Conservation (phyloP, 1,140 invertebrate species). For the Drosophila oshimai region DNA sequence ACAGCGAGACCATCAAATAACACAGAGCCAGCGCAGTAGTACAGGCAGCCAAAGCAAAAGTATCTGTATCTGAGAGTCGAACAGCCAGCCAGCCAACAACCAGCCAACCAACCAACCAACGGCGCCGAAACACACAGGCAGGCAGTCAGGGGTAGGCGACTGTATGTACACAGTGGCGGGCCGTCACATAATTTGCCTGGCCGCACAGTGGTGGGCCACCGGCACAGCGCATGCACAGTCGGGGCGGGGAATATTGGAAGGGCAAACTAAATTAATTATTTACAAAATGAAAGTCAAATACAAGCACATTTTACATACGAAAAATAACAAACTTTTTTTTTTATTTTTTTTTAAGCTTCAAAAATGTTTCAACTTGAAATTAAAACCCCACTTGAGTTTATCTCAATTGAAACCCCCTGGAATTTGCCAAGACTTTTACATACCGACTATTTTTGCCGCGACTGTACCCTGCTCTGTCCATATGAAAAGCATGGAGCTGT, state of each 20-base stretch:
- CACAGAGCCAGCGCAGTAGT: conserved; percentile 48
- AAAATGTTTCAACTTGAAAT: background rate
- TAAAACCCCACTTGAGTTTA: background rate
- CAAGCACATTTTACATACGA: background rate
- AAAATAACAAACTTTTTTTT: background rate
- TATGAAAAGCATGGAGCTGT: conserved; percentile 76
- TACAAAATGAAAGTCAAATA: background rate
- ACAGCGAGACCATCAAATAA: conserved; percentile 78
- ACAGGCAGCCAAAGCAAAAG: conserved; percentile 57
- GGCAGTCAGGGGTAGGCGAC: conserved; percentile 17
- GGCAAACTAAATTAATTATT: background rate
- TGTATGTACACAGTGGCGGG: conserved; percentile 64
- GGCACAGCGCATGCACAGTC: conserved; percentile 67
- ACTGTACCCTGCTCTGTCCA: conserved; percentile 72
- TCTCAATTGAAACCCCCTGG: background rate
- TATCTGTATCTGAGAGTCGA: conserved; percentile 64
- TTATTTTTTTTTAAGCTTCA: background rate
- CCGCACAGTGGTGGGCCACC: conserved; percentile 44
- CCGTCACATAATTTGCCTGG: conserved; percentile 58
- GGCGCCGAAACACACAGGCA: conserved; percentile 22
- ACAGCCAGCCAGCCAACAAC: conserved; percentile 58
- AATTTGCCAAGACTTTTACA: conserved; percentile 45
- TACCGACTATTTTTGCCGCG: conserved; percentile 74
- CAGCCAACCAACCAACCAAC: conserved; percentile 67
- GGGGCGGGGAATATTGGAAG: conserved; percentile 51